Evolutionary conservation across 2,888 invertebrate species (phyloP), one percentile per base, ranked within the genome.

Genomic region (Aphelenchoides bicaudatus): DNA sequence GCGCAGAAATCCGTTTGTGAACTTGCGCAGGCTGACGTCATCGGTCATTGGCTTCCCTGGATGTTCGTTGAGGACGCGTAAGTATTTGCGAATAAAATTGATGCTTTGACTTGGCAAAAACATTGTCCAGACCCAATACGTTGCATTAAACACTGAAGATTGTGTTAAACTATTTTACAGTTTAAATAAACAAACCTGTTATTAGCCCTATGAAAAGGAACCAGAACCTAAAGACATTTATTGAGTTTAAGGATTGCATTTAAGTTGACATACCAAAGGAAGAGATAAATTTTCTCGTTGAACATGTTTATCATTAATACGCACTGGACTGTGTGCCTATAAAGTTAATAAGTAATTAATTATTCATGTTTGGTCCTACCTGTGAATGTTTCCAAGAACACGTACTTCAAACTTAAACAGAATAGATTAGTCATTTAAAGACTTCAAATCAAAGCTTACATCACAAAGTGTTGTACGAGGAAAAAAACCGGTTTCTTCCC

Each of bases 251-350:
- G n/a, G n/a, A n/a, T n/a, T n/a, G n/a, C n/a, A n/a, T n/a, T n/a
- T n/a, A n/a, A n/a, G n/a, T n/a, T n/a, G n/a, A n/a, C n/a, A n/a
- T n/a, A n/a, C n/a, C n/a, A n/a, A n/a, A n/a, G n/a, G n/a, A n/a
- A n/a, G n/a, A n/a, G n/a, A n/a, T n/a, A n/a, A n/a, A n/a, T n/a
- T n/a, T 8, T 43, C 49, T 66, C 65, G 21, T 61, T 61, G 46
- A 61, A 66, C 78, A 77, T 78, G 60, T 78, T 78, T 58, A 78
- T 79, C 78, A 79, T 79, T 8, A 78, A 65, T 10, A 78, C 78
- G 39, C 78, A 78, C 60, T 78, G 78, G 1, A 78, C 78, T 8
- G 78, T 78, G 65, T 78, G 78, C 25, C 78, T n/a, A n/a, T n/a
- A n/a, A n/a, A n/a, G n/a, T n/a, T n/a, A n/a, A n/a, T n/a, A n/a